Base-by-base conservation (phyloP, 1,140 invertebrate genomes). In the Atta colombica region DNA sequence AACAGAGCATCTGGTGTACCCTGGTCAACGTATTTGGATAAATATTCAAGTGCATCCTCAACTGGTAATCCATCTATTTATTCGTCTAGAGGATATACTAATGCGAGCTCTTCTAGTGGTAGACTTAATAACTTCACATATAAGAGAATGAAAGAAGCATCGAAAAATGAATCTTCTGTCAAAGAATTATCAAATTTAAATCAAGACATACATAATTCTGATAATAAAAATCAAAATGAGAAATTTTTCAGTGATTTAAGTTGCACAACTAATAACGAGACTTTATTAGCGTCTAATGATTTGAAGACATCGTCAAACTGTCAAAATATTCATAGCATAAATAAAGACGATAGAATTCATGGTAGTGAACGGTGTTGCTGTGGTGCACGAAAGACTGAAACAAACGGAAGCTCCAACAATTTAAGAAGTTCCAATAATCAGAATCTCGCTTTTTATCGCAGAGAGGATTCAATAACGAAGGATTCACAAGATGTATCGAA, bases 1-100 rank as follows among this genome's bases (percentile, higher is more conserved):
- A 95, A 96, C 63, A 96, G 96, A 92, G 95, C 96, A 45, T 94
- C 96, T 45, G 92, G 96, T 16, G 86, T 94, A 8, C 95, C 96
- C 25, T 98, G 97, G 96, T 96, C 96, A 16, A 96, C 97, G 16
- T 97, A 97, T 91, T 92, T 97, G 31, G 97, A 97, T 91, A 95
- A 95, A 87, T 94, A 92, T 60, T 84, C 92, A 25, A 82, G 86
- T 68, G 78, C 92, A 16, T 53, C 88, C 0, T 45, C 88, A 6
- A 31, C 87, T 58, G 86, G 74, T 53, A 58, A 75, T 65, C 21
- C 87, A 51, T 49, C 80, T 14, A 53, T 81, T 2, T 93, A 92
- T 63, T 77, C 87, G 7, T 90, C 93, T 14, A 90, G 92, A 89
- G 90, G 89, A 25, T 94, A 92, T 69, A 78, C 88, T 60, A 90